Percentiles rank a stretch among this genome's conserved stretches.
Evolutionary conservation across 2,888 invertebrate genomes (phyloP).

Genomic region (Eledone cirrhosa): DNA sequence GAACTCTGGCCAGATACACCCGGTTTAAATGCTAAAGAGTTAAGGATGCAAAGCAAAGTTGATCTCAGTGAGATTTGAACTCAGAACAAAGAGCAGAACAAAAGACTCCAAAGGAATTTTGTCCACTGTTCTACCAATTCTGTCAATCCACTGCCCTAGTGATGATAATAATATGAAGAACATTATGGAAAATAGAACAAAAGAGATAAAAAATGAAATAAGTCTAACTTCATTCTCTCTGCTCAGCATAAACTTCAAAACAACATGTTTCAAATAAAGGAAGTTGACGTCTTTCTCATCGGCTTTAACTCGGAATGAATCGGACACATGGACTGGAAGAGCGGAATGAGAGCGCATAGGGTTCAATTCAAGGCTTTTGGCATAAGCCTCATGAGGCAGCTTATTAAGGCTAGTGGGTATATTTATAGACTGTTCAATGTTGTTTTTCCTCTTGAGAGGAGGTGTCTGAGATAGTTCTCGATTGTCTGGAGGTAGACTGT

Average conservation of each 20-base stretch:
- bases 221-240: conserved; percentile 76
- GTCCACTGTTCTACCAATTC: too few relatives aligned
- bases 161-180: too few relatives aligned
- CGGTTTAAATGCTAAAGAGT: too few relatives aligned
- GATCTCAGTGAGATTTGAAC: too few relatives aligned
- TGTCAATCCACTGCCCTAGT: too few relatives aligned
- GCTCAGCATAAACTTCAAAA: conserved; percentile 90
- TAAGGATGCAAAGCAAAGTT: too few relatives aligned
- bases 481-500: conserved; percentile 52
- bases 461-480: conserved; percentile 31
- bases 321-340: conserved; percentile 20
- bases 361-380: background rate
- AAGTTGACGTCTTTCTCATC: conserved; percentile 77
- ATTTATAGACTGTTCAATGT: conserved; percentile 9
- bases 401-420: background rate
- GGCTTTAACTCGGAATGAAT: conserved; percentile 23
- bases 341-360: background rate
- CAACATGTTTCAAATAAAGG: conserved; percentile 89
- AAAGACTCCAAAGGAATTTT: too few relatives aligned
- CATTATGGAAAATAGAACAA: too few relatives aligned
- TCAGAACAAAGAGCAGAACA: too few relatives aligned
- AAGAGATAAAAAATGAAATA: background rate
- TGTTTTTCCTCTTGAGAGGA: conserved; percentile 30
- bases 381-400: conserved; percentile 4
- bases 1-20: too few relatives aligned